Evolutionary conservation across 1,140 invertebrate genomes (phyloP).

Genomic region (Brachionus koreanus): DNA sequence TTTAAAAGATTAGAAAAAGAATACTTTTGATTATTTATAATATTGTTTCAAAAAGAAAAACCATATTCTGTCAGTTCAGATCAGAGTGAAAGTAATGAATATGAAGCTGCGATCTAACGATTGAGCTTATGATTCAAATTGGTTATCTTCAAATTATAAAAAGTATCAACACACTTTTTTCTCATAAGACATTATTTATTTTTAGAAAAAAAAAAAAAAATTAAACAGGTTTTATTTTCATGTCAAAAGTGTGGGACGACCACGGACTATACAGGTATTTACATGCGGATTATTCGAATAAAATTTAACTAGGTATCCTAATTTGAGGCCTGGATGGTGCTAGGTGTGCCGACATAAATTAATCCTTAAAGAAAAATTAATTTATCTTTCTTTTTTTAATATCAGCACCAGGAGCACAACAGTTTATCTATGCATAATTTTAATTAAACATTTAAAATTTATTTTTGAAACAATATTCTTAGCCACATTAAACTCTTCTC

Average conservation of each 20-base stretch:
- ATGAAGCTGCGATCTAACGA: not conserved
- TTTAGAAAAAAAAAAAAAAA: not conserved
- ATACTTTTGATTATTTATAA: conserved; percentile 7
- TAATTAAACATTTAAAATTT: conserved; percentile 3
- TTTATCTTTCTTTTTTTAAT: not conserved
- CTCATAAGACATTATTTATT: not conserved
- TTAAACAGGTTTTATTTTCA: not conserved
- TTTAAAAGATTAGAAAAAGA: conserved; percentile 14
- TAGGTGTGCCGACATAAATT: not conserved
- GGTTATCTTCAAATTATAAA: not conserved
- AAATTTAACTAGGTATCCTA: not conserved
- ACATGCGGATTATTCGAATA: not conserved
- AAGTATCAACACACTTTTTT: not conserved
- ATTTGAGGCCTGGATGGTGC: not conserved
- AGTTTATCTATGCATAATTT: not conserved
- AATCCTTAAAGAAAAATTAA: not conserved
- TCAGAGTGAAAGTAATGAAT: not conserved
- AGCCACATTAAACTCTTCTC: not conserved
- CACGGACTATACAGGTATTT: not conserved
- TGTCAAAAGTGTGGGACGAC: not conserved
- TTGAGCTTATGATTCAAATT: not conserved
- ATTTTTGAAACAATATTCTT: not conserved
- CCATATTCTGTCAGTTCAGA: conserved; percentile 1
- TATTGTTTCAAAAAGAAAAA: not conserved
- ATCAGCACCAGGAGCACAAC: not conserved